Percentiles rank a stretch among this genome's conserved stretches.
These are phyloP conservation scores for Leptopilina syphax DNA, from an alignment of 2,888 invertebrate genomes.

Conservation along the genomic window DNA sequence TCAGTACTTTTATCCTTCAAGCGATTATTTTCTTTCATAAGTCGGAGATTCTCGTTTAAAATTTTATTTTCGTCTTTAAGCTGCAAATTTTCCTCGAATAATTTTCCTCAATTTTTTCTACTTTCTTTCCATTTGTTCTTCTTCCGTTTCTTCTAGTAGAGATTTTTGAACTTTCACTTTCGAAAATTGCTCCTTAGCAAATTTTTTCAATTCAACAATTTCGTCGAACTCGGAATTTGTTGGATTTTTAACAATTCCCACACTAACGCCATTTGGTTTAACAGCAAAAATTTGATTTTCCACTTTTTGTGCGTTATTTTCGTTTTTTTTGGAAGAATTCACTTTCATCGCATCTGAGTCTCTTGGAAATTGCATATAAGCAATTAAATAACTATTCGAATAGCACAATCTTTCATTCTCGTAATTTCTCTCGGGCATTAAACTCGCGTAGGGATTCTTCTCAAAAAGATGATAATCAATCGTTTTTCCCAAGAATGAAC, in stretches of 20 bases:
- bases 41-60: background rate
- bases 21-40: background rate
- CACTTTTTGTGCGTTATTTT: too few relatives aligned
- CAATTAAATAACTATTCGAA: background rate
- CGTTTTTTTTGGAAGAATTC: too few relatives aligned
- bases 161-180: too few relatives aligned
- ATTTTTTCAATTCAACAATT: background rate
- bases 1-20: background rate
- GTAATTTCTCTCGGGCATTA: background rate
- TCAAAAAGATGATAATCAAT: background rate
- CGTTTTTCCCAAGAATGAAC: background rate
- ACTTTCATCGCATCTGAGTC: too few relatives aligned
- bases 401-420: background rate
- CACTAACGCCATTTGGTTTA: too few relatives aligned
- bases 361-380: background rate
- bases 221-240: too few relatives aligned
- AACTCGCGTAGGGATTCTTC: background rate
- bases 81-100: background rate
- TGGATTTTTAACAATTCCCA: too few relatives aligned
- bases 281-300: too few relatives aligned
- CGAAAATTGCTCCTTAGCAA: too few relatives aligned
- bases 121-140: too few relatives aligned
- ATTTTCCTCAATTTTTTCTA: background rate
- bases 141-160: too few relatives aligned
- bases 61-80: background rate